These are phyloP conservation scores for Dermolepida albohirtum DNA, from an alignment of 2,888 invertebrate genomes.

Conservation along the genomic window DNA sequence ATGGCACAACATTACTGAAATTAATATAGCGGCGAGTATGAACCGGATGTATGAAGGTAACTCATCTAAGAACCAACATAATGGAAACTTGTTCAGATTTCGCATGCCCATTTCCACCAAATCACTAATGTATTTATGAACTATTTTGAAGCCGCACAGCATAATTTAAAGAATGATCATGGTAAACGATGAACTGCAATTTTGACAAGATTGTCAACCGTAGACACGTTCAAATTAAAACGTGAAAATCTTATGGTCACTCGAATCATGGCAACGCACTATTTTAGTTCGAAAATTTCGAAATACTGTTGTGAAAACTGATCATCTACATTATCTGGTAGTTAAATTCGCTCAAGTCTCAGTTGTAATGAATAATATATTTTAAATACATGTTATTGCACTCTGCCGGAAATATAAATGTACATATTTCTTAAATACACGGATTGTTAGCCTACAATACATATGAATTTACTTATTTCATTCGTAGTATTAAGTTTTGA, in stretches of 20 bases:
- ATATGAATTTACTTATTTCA: too few relatives aligned
- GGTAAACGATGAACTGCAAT: conserved; percentile 26
- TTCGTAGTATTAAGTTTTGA: too few relatives aligned
- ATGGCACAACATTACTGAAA: conserved; percentile 39
- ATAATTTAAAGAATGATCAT: conserved; percentile 36
- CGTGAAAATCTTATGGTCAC: conserved; percentile 14
- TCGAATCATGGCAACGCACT: neutral
- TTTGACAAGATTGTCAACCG: conserved; percentile 19
- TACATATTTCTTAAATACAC: too few relatives aligned
- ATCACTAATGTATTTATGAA: conserved; percentile 32
- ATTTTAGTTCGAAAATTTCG: too few relatives aligned
- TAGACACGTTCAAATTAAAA: neutral
- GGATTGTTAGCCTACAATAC: too few relatives aligned
- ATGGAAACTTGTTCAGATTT: conserved; percentile 35
- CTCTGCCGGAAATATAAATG: too few relatives aligned
- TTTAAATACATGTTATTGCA: too few relatives aligned
- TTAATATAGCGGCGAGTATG: conserved; percentile 37
- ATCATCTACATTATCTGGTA: too few relatives aligned
- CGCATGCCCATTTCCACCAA: conserved; percentile 33
- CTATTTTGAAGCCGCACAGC: conserved; percentile 42
- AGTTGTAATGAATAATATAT: too few relatives aligned
- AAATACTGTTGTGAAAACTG: too few relatives aligned
- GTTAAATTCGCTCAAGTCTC: too few relatives aligned
- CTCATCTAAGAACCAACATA: conserved; percentile 43
- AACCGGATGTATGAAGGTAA: conserved; percentile 41